A percentile compares a stretch with the other conserved stretches of the same genome.
phyloP scores from a whole-genome alignment of 1,140 invertebrate genomes.

The Bactericera cockerelli region DNA sequence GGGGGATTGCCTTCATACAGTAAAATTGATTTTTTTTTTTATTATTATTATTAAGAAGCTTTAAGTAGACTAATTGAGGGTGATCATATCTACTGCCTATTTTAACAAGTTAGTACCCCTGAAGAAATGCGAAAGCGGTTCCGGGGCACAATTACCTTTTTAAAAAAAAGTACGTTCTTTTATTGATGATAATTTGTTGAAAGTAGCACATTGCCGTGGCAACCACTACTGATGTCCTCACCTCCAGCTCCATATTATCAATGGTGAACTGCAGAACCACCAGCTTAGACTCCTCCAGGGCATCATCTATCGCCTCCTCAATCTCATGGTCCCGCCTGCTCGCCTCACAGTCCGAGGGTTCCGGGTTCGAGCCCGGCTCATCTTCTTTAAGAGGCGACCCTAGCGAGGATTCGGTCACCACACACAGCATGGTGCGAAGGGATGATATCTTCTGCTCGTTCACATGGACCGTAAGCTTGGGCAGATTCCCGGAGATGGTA shows the following conservation, averaged over 20 bases:
- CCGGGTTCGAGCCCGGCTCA: slow-evolving; percentile 11
- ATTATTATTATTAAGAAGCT: no score
- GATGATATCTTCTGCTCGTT: slow-evolving; percentile 73
- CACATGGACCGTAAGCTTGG: slow-evolving; percentile 71
- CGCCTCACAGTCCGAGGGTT: slow-evolving; percentile 1
- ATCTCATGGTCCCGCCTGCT: slow-evolving; percentile 12
- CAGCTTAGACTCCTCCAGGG: slow-evolving; percentile 44
- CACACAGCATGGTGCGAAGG: slow-evolving; percentile 34
- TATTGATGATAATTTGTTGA: no score
- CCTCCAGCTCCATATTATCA: slow-evolving; percentile 73
- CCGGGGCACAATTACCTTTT: no score
- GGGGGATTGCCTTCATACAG: no score
- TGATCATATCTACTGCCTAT: no score
- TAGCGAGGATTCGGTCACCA: slow-evolving; percentile 30
- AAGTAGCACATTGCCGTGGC: no score
- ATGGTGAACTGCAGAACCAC: slow-evolving; percentile 75
- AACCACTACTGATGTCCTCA: no score
- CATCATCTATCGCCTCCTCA: slow-evolving; percentile 24
- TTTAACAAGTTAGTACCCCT: no score
- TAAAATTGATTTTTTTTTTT: no score
- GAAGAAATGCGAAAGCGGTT: no score
- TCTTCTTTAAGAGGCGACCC: slow-evolving; percentile 29
- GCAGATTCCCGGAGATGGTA: slow-evolving; percentile 69
- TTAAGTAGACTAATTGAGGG: no score
- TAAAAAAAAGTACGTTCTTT: no score